Conservation (phyloP, 1,140 invertebrate genomes). For the Aphelenchoides avenae region DNA sequence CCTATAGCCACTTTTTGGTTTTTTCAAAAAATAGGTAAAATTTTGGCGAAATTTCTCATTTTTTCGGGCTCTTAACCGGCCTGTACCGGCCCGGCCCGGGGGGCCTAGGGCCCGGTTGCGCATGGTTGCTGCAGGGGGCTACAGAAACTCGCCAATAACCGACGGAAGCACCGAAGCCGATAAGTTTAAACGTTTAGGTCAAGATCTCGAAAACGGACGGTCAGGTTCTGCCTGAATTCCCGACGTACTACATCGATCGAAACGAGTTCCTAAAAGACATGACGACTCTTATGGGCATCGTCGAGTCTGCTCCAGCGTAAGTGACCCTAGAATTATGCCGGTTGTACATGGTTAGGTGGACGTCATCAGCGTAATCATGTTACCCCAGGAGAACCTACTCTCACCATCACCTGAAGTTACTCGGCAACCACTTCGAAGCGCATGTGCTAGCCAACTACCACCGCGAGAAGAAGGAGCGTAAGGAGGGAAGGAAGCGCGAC, state of each 20-base stretch:
- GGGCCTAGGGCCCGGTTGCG: no score
- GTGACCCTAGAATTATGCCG: not conserved
- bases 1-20: no score
- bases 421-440: conserved; percentile 92
- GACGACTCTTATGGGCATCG: conserved; percentile 46
- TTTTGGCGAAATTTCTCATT: no score
- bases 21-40: no score
- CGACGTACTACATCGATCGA: conserved; percentile 38
- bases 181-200: no score
- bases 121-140: no score
- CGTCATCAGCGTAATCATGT: not conserved
- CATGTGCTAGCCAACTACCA: conserved; percentile 93
- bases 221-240: conserved; percentile 37
- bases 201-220: no score
- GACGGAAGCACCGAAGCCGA: no score
- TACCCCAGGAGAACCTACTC: conserved; percentile 85
- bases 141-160: no score
- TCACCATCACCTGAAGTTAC: conserved; percentile 84
- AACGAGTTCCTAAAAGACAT: conserved; percentile 54
- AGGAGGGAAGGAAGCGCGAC: conserved; percentile 91
- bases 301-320: conserved; percentile 54
- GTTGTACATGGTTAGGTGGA: no score
- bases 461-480: conserved; percentile 90
- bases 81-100: no score
- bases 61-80: no score